Evolutionary conservation across 1,140 invertebrate genomes (phyloP).

Genomic region (Odontomachus brunneus): DNA sequence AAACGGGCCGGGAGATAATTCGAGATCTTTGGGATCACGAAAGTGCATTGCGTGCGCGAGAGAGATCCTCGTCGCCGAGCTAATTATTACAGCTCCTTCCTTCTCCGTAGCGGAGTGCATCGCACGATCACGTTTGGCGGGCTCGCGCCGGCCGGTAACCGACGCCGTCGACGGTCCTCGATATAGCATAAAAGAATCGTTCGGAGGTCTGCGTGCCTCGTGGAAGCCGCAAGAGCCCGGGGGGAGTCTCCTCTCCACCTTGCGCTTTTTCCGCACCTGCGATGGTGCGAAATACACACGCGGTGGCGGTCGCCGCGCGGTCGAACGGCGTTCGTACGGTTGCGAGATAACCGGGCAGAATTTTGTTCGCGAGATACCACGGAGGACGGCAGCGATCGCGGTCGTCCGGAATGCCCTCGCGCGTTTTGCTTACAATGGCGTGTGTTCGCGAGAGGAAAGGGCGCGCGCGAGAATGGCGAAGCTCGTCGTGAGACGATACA

Average conservation of each 20-base stretch:
- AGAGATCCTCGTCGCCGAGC: not conserved
- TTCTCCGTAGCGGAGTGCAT: not conserved
- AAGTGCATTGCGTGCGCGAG: not conserved
- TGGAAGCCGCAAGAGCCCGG: no score
- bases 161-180: not conserved
- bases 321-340: no score
- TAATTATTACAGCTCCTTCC: conserved; percentile 4
- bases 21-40: not conserved
- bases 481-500: not conserved
- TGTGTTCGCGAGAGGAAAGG: not conserved
- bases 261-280: no score
- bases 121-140: not conserved
- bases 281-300: no score
- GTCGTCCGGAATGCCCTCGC: not conserved
- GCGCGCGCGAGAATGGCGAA: no score
- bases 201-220: no score
- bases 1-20: not conserved
- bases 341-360: no score
- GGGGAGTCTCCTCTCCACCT: no score
- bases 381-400: no score
- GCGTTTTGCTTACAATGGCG: not conserved
- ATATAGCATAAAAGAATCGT: not conserved
- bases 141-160: not conserved
- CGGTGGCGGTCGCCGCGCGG: no score
- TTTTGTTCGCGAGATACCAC: no score